phyloP scores from a whole-genome alignment of 1,140 invertebrate species.

The Dendroctonus valens region DNA sequence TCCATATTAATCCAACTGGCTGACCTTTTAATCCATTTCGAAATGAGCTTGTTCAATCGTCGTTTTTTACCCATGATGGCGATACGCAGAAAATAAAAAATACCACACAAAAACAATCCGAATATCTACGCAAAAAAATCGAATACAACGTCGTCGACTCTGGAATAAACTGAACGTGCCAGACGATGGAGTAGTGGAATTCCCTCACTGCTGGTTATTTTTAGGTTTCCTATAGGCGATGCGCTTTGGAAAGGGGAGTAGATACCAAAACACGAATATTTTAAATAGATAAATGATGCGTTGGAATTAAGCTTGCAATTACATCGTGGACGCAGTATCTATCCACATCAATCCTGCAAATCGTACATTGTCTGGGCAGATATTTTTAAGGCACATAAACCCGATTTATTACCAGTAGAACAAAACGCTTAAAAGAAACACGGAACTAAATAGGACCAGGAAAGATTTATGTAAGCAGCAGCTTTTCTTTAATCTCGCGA shows the following conservation, averaged over 20 bases:
- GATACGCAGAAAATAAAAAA: neutral
- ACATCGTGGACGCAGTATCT: no score
- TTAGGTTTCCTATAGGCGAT: constrained; percentile 22
- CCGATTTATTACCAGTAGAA: no score
- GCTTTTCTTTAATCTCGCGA: no score
- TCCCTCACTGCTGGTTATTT: constrained; percentile 21
- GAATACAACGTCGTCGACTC: neutral
- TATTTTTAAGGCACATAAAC: no score
- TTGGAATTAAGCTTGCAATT: no score
- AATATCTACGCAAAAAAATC: constrained; percentile 1
- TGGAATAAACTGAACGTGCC: constrained; percentile 3
- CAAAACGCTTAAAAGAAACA: no score
- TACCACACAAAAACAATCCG: constrained; percentile 11
- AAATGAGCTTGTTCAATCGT: constrained; percentile 39
- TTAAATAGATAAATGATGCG: constrained; percentile 12
- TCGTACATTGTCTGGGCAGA: no score
- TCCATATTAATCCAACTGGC: neutral
- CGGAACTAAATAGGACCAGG: no score
- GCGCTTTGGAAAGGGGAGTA: neutral
- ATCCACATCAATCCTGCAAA: no score
- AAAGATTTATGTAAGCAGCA: no score
- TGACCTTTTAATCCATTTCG: constrained; percentile 43
- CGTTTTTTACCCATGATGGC: constrained; percentile 36
- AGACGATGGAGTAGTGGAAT: constrained; percentile 11
- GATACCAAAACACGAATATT: constrained; percentile 18